Evolutionary conservation across 2,797 vertebrate genomes (phyloP).

Genomic region (Hyperoplus immaculatus): DNA sequence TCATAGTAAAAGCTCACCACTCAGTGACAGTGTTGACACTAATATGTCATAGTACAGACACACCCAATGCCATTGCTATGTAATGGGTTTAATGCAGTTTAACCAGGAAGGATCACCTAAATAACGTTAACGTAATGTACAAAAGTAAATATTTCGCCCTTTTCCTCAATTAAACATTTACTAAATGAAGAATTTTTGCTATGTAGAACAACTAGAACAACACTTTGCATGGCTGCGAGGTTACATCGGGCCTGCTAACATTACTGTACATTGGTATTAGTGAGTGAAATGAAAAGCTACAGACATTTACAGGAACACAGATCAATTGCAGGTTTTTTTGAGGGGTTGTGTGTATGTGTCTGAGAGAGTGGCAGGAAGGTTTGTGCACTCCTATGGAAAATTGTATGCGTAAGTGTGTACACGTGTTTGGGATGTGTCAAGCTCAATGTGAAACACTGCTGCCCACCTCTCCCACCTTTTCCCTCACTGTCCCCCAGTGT

Average conservation of each 20-base stretch:
- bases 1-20: conserved; percentile 20
- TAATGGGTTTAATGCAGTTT: conserved; percentile 32
- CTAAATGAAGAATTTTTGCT: background rate
- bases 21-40: conserved; percentile 29
- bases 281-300: conserved; percentile 49
- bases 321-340: conserved; percentile 57
- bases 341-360: conserved; percentile 63
- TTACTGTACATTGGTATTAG: conserved; percentile 47
- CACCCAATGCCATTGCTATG: conserved; percentile 2
- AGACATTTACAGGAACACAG: conserved; percentile 62
- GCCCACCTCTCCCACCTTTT: conserved; percentile 77
- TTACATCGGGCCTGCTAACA: conserved; percentile 47
- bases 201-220: conserved; percentile 29
- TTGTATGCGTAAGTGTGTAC: conserved; percentile 33
- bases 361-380: conserved; percentile 47
- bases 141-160: too few species aligned
- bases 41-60: conserved; percentile 22
- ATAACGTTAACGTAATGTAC: background rate
- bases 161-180: conserved; percentile 8
- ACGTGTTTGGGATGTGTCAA: conserved; percentile 49
- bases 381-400: conserved; percentile 50
- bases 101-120: conserved; percentile 8
- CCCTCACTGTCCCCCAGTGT: conserved; percentile 78
- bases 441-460: conserved; percentile 75
- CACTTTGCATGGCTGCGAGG: conserved; percentile 68